phyloP scores from a whole-genome alignment of 2,113 vertebrate genomes.

The Xiphorhynchus elegans region DNA sequence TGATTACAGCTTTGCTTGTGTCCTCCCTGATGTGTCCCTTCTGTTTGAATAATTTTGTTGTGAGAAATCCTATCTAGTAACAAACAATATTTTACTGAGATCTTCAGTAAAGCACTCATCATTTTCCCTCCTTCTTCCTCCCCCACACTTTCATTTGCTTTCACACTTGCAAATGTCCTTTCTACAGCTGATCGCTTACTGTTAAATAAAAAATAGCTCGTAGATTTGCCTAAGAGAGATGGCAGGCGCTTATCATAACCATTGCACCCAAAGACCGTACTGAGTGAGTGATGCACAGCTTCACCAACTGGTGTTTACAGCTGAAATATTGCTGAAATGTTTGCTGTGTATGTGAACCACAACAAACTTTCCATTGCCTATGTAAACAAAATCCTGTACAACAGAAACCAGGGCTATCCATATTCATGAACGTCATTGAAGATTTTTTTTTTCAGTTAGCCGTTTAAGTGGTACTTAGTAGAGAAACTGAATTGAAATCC shows the following conservation, averaged over 20 bases:
- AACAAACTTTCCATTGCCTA: not conserved
- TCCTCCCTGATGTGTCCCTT: not conserved
- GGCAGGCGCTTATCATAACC: not conserved
- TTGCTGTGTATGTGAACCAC: constrained; percentile 11
- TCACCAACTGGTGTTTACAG: constrained; percentile 42
- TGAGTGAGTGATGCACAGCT: not conserved
- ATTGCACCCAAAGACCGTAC: not conserved
- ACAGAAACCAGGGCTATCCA: not conserved
- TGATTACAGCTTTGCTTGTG: not conserved
- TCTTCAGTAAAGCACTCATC: not conserved
- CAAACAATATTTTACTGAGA: constrained; percentile 22
- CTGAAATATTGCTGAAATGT: constrained; percentile 26
- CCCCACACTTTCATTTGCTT: constrained; percentile 15
- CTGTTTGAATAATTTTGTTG: not conserved
- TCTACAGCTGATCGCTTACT: constrained; percentile 24
- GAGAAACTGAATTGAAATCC: not conserved
- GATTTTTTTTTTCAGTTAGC: not conserved
- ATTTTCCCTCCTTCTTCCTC: constrained; percentile 8
- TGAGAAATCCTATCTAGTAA: not conserved
- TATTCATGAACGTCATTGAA: not conserved
- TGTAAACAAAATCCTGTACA: constrained; percentile 29
- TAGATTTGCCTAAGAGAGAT: not conserved
- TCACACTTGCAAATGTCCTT: constrained; percentile 37
- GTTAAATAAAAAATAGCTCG: constrained; percentile 9
- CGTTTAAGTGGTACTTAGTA: not conserved